Percentiles rank a stretch among this genome's conserved stretches.
phyloP scores from a whole-genome alignment of 2,888 invertebrate genomes.

The Clivina fossor region DNA sequence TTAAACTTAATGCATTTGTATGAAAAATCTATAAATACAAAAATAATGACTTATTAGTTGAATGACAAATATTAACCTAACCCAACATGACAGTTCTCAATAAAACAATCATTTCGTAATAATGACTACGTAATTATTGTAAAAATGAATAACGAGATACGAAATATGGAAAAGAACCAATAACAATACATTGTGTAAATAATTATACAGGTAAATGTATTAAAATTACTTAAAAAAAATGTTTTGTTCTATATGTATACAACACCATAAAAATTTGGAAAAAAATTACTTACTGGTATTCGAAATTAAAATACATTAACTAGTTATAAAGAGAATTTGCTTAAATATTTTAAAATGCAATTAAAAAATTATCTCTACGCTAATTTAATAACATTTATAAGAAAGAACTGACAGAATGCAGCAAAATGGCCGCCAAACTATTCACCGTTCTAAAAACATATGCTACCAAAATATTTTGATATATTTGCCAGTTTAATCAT shows the following conservation, averaged over 20 bases:
- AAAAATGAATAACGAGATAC: no score
- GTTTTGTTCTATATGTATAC: conserved; percentile 24
- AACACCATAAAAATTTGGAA: conserved; percentile 17
- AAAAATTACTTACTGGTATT: conserved; percentile 17
- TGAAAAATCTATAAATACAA: conserved; percentile 13
- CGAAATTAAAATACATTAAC: conserved; percentile 21
- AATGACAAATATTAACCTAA: conserved; percentile 34
- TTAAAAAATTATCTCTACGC: conserved; percentile 33
- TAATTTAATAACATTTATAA: conserved; percentile 36
- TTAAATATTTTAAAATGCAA: conserved; percentile 33
- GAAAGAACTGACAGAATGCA: conserved; percentile 37
- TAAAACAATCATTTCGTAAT: conserved; percentile 14
- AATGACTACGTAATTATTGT: no score
- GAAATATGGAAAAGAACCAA: conserved; percentile 8
- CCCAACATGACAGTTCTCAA: conserved; percentile 31
- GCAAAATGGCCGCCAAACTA: conserved; percentile 38
- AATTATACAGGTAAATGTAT: conserved; percentile 14
- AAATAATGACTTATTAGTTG: conserved; percentile 11
- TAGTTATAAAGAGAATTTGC: conserved; percentile 22
- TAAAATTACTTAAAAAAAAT: conserved; percentile 25
- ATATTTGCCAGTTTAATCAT: conserved; percentile 4
- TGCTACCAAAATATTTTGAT: conserved; percentile 16
- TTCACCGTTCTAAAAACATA: conserved; percentile 26
- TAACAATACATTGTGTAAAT: conserved; percentile 9
- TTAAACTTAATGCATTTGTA: conserved; percentile 16